These are phyloP conservation scores for Armadillidium nasatum DNA, from an alignment of 1,140 invertebrate genomes.

Conservation along the genomic window DNA sequence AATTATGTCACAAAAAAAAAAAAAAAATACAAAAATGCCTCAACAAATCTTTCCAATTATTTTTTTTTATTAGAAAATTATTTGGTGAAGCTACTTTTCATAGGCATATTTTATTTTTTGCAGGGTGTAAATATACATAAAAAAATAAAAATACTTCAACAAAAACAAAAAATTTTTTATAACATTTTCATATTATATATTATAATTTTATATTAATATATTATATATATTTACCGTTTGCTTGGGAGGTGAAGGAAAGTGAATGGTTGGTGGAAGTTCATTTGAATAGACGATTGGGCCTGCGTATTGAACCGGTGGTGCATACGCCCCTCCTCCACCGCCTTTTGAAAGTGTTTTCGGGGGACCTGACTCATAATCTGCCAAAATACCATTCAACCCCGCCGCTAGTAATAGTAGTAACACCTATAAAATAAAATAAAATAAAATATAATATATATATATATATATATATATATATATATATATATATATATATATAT, in stretches of 20 bases:
- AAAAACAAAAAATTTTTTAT: neutral
- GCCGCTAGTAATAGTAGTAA: slow-evolving; percentile 1
- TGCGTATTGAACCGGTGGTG: slow-evolving; percentile 49
- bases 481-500: neutral
- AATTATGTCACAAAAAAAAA: neutral
- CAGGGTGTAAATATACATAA: too few relatives aligned
- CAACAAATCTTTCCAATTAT: too few relatives aligned
- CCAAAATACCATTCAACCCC: neutral
- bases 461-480: neutral
- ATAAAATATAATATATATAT: neutral
- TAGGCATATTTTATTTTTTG: too few relatives aligned
- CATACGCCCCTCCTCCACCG: slow-evolving; percentile 25
- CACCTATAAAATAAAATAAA: neutral
- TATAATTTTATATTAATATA: too few relatives aligned
- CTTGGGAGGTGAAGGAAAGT: slow-evolving; percentile 50
- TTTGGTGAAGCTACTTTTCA: too few relatives aligned
- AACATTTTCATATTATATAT: too few relatives aligned
- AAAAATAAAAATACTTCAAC: too few relatives aligned
- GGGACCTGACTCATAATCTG: neutral
- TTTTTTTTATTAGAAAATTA: too few relatives aligned
- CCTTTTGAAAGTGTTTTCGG: neutral
- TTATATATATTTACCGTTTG: too few relatives aligned
- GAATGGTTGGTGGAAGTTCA: slow-evolving; percentile 52
- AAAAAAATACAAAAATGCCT: too few relatives aligned
- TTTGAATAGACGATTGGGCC: slow-evolving; percentile 52